These are phyloP conservation scores for Nasonia vitripennis DNA, from an alignment of 1,140 invertebrate genomes.

Conservation along the genomic window DNA sequence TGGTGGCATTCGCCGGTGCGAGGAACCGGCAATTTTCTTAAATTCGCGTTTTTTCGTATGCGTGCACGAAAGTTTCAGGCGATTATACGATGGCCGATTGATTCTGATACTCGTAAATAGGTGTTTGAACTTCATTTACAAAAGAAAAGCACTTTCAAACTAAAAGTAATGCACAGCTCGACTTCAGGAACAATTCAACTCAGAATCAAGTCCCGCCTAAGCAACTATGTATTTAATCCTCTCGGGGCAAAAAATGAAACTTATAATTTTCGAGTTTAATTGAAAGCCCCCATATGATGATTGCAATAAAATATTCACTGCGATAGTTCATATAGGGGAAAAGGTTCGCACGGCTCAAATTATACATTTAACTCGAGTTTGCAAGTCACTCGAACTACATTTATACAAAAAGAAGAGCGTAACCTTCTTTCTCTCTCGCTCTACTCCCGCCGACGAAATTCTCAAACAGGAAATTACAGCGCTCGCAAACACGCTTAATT, in stretches of 20 bases:
- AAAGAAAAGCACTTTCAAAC: too few species aligned
- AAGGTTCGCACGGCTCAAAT: constrained; percentile 26
- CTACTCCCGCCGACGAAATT: constrained; percentile 20
- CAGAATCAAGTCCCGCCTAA: background rate
- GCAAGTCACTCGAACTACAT: constrained; percentile 30
- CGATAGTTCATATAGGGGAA: background rate
- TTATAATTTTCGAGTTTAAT: constrained; percentile 10
- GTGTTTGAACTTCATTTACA: too few species aligned
- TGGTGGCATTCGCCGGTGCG: background rate
- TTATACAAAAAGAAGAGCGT: background rate
- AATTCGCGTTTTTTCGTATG: constrained; percentile 9
- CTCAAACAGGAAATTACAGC: constrained; percentile 49
- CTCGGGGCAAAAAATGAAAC: background rate
- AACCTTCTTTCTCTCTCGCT: constrained; percentile 12
- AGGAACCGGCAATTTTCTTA: constrained; percentile 44
- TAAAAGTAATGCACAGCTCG: background rate
- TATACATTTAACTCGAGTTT: constrained; percentile 39
- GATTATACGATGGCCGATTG: too few species aligned
- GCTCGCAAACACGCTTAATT: constrained; percentile 50
- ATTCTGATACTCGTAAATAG: too few species aligned
- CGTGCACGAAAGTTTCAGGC: too few species aligned
- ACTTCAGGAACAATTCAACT: too few species aligned
- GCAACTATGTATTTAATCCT: background rate
- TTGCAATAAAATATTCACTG: background rate
- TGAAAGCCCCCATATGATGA: constrained; percentile 16